Conservation (phyloP, 92 coral and sea anemone species). For the Plumapathes pennacea region DNA sequence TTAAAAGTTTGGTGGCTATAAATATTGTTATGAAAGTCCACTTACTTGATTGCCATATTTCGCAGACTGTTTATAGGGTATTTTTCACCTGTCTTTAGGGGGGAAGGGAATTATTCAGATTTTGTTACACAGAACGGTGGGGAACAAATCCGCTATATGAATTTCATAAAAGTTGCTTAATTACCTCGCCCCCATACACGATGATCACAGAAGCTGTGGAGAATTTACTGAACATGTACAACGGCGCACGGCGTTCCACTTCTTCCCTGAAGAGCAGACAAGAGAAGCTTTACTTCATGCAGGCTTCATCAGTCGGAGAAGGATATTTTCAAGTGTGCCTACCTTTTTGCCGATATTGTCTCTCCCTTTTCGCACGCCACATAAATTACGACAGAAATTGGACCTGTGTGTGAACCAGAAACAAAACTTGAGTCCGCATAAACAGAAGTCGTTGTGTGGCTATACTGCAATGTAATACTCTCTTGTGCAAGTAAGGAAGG, state of each 20-base stretch:
- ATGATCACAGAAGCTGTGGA: conserved; percentile 13
- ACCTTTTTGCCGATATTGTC: conserved; percentile 9
- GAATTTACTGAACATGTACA: conserved; percentile 15
- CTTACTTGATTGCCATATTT: conserved; percentile 25
- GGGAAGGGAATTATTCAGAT: neutral
- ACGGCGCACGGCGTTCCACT: conserved; percentile 10
- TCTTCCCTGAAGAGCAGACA: conserved; percentile 22
- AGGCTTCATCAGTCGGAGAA: too few relatives aligned
- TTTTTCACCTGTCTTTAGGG: conserved; percentile 11
- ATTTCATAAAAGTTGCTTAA: neutral
- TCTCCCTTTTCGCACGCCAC: conserved; percentile 22
- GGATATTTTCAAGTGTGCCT: too few relatives aligned
- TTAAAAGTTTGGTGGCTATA: too few relatives aligned
- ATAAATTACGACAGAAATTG: conserved; percentile 19
- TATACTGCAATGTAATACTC: too few relatives aligned
- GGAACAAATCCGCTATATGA: too few relatives aligned
- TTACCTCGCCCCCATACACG: conserved; percentile 29
- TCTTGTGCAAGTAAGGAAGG: too few relatives aligned
- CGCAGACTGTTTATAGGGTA: conserved; percentile 36
- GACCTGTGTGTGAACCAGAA: too few relatives aligned
- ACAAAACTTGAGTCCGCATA: too few relatives aligned
- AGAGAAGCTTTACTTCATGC: too few relatives aligned
- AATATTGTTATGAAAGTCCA: too few relatives aligned
- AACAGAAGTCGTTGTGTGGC: too few relatives aligned
- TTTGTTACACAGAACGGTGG: neutral